Evolutionary conservation across 2,797 vertebrate species (phyloP), one percentile per base, ranked within the genome.

Genomic region (Nannoperca obscura): DNA sequence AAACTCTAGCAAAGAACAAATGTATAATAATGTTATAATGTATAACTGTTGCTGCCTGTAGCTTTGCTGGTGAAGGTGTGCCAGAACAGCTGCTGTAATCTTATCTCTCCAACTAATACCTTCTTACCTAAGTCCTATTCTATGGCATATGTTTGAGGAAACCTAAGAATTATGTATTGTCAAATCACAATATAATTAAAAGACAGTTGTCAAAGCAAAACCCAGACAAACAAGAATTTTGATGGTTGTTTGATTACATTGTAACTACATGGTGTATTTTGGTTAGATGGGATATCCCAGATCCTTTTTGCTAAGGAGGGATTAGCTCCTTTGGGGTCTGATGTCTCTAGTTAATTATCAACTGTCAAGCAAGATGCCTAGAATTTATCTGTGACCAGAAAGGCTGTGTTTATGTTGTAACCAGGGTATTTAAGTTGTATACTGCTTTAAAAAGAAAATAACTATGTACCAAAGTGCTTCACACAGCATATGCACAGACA

Each of bases 281-380:
- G 7, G 42, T 61, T 62, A 34, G 38, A 73, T 71, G 32, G 82
- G 72, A 79, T 66, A 77, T 80, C 70, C 80, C 78, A 79, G 73
- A 84, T 78, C 75, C 72, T 62, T 68, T 62, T 62, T 80, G 77
- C 60, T 80, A 71, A 80, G 24, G 47, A 52, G 54, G 62, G 50
- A 87, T 85, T 78, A 77, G 74, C 74, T 69, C 80, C 67, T 69
- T 14, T 11, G 68, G 80, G 68, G 65, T 86, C 71, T 83, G 74
- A 78, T 78, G 47, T 75, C 71, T 73, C n/a, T 38, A 34, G 63
- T 73, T 81, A 74, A 78, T 79, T 55, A 69, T 72, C 40, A 74
- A 20, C 40, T 76, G 57, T 60, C 30, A 78, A 63, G 64, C 34
- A 61, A 30, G 66, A 2, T 66, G 58, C 11, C 42, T 57, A 14